phyloP scores from a whole-genome alignment of 2,113 vertebrate species.

The Triplophysa siluroides region DNA sequence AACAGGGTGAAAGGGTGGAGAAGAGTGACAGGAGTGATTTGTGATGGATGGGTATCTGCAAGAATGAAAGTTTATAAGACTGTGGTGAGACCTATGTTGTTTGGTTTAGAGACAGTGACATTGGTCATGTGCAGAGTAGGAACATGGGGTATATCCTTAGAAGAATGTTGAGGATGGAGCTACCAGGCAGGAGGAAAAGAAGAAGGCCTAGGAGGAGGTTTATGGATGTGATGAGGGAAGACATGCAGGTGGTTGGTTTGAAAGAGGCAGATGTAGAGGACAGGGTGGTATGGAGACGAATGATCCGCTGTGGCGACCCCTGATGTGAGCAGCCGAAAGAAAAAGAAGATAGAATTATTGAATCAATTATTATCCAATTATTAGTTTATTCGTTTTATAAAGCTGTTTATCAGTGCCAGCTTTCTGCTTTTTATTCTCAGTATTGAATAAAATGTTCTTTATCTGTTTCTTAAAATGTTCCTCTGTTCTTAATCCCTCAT shows the following conservation, averaged over 20 bases:
- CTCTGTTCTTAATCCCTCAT: neutral
- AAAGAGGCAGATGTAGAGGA: neutral
- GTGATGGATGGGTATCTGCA: too few relatives aligned
- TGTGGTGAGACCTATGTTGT: neutral
- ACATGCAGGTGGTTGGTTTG: neutral
- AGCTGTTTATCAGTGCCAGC: neutral
- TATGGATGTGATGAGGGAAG: neutral
- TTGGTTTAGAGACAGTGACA: too few relatives aligned
- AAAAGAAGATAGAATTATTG: neutral
- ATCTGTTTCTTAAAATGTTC: neutral
- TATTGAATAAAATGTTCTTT: too few relatives aligned
- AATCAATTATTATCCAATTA: too few relatives aligned
- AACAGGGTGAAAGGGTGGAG: too few relatives aligned
- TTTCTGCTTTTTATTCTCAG: neutral
- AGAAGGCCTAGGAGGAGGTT: neutral
- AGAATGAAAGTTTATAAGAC: neutral
- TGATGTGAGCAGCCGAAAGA: neutral
- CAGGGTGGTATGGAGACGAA: neutral
- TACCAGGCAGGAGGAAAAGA: neutral
- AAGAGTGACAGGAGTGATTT: too few relatives aligned
- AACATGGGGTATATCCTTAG: too few relatives aligned
- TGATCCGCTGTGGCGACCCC: too few relatives aligned
- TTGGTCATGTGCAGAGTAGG: too few relatives aligned
- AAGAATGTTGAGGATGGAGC: neutral
- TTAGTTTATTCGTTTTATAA: neutral